Evolutionary conservation across 2,888 invertebrate genomes (phyloP).

Genomic region (Trimorus sp.): DNA sequence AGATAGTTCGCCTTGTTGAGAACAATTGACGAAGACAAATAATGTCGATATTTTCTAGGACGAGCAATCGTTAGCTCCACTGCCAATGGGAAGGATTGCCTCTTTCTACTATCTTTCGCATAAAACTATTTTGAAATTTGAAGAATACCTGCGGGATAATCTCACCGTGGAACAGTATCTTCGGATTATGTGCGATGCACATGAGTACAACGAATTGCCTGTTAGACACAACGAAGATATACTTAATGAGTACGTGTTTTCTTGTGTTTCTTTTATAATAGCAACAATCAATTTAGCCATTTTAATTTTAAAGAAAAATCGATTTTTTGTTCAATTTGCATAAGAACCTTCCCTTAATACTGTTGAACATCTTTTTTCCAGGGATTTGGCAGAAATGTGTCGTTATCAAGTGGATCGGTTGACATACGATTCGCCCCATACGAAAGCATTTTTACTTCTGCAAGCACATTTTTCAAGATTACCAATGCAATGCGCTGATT

Average conservation of each 20-base stretch:
- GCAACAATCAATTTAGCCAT: too few relatives aligned
- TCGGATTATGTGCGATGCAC: slow-evolving; percentile 89
- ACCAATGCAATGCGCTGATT: slow-evolving; percentile 94
- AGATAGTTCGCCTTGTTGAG: too few relatives aligned
- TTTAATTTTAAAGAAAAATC: neutral
- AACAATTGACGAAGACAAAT: neutral
- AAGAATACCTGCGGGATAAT: slow-evolving; percentile 85
- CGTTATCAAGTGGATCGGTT: slow-evolving; percentile 88
- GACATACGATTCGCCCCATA: slow-evolving; percentile 94
- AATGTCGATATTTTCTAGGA: slow-evolving; percentile 68
- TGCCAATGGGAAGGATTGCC: slow-evolving; percentile 93
- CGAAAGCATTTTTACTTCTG: slow-evolving; percentile 95
- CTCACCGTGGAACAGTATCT: slow-evolving; percentile 89
- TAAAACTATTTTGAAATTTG: slow-evolving; percentile 93
- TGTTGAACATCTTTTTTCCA: slow-evolving; percentile 77
- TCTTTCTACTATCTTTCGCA: slow-evolving; percentile 98
- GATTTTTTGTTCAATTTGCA: too few relatives aligned
- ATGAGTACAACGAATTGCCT: slow-evolving; percentile 96
- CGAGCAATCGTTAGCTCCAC: slow-evolving; percentile 73
- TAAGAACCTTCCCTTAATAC: too few relatives aligned
- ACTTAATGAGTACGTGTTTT: slow-evolving; percentile 88
- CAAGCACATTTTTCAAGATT: slow-evolving; percentile 96
- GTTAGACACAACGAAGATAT: slow-evolving; percentile 99
- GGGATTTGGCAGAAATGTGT: slow-evolving; percentile 90
- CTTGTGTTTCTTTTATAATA: too few relatives aligned